Percentiles rank a stretch among this genome's conserved stretches.
These are phyloP conservation scores for Drosophila paranaensis DNA, from an alignment of 2,888 invertebrate species.

Conservation along the genomic window DNA sequence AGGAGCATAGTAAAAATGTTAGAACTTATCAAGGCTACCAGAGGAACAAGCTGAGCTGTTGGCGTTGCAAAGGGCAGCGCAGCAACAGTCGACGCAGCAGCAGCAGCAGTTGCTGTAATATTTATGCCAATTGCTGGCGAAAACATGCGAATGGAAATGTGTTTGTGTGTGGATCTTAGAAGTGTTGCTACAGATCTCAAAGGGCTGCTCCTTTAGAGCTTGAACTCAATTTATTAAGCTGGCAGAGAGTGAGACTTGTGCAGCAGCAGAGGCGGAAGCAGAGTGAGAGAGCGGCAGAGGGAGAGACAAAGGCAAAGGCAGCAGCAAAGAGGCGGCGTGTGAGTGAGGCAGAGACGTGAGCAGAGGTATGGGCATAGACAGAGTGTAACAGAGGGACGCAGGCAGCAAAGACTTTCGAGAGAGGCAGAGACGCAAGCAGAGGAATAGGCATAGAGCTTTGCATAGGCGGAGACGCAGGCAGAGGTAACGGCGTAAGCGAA, in stretches of 20 bases:
- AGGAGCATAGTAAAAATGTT: constrained; percentile 69
- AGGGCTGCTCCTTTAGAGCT: constrained; percentile 31
- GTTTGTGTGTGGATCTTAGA: constrained; percentile 66
- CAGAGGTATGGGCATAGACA: too few species aligned
- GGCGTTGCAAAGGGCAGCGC: constrained; percentile 52
- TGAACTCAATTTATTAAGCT: constrained; percentile 78
- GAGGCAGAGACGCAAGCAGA: background rate
- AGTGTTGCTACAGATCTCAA: constrained; percentile 58
- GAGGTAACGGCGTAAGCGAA: background rate
- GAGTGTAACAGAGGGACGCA: too few species aligned
- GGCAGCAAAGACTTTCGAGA: background rate
- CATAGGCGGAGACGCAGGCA: background rate
- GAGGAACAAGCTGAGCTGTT: constrained; percentile 15
- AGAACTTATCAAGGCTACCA: constrained; percentile 76
- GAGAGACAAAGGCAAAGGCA: background rate
- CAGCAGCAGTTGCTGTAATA: constrained; percentile 74
- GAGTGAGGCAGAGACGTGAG: constrained; percentile 20
- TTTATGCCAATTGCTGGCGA: constrained; percentile 75
- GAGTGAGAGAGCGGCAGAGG: background rate
- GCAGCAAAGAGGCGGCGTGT: constrained; percentile 53
- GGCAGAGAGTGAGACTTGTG: constrained; percentile 1
- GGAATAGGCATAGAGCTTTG: background rate
- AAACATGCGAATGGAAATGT: constrained; percentile 61
- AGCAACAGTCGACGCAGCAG: constrained; percentile 3
- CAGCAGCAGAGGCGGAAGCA: constrained; percentile 2